Percentiles rank a stretch among this genome's conserved stretches.
Evolutionary conservation across 1,140 invertebrate genomes (phyloP).

Genomic region (Planococcus citri): DNA sequence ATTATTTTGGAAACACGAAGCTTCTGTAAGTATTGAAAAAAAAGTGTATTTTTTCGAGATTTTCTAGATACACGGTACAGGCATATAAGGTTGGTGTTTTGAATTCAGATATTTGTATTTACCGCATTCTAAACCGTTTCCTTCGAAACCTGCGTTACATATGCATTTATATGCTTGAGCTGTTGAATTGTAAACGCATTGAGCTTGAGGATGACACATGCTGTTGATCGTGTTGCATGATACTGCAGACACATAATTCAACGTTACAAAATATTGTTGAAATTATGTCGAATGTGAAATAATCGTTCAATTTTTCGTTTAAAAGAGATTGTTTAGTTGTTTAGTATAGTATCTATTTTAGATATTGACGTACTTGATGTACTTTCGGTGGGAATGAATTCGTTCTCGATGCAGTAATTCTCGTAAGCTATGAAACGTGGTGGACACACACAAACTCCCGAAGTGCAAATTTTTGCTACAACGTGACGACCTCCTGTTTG

Average conservation of each 20-base stretch:
- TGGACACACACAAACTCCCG: not conserved
- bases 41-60: too few relatives aligned
- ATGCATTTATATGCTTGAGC: conserved; percentile 45
- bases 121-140: conserved; percentile 39
- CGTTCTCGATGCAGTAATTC: not conserved
- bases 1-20: conserved; percentile 51
- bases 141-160: conserved; percentile 42
- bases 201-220: conserved; percentile 47
- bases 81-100: not conserved
- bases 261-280: conserved; percentile 31
- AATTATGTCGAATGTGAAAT: too few relatives aligned
- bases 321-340: too few relatives aligned
- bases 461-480: not conserved
- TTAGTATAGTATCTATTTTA: too few relatives aligned
- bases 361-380: not conserved
- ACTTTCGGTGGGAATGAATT: not conserved
- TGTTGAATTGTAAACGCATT: conserved; percentile 41
- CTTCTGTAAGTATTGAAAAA: conserved; percentile 35
- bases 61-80: not conserved
- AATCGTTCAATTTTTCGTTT: too few relatives aligned
- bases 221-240: conserved; percentile 33
- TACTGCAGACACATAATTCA: conserved; percentile 32
- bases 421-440: not conserved
- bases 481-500: conserved; percentile 22
- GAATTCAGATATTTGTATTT: not conserved